These are phyloP conservation scores for Cheilosia variabilis DNA, from an alignment of 2,888 invertebrate species.

Conservation along the genomic window DNA sequence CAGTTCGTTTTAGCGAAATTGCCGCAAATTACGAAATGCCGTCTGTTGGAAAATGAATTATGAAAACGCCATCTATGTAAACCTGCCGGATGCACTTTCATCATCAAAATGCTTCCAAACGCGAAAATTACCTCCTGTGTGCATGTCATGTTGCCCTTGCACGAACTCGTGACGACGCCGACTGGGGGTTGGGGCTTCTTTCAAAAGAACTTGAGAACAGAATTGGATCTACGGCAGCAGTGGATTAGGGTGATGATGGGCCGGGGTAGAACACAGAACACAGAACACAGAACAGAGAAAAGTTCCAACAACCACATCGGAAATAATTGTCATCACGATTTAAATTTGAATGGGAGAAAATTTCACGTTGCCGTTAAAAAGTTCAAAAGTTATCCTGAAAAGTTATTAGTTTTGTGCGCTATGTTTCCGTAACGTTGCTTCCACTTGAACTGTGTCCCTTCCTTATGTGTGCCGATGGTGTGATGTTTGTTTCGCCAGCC, in stretches of 20 bases:
- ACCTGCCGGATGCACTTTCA: constrained; percentile 74
- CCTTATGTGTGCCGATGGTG: background rate
- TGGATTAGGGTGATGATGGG: constrained; percentile 9
- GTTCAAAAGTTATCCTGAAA: constrained; percentile 71
- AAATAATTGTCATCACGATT: constrained; percentile 75
- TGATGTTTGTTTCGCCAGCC: background rate
- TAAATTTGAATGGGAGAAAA: constrained; percentile 74
- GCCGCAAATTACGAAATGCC: constrained; percentile 70
- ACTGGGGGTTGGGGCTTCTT: constrained; percentile 17
- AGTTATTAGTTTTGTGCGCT: constrained; percentile 72
- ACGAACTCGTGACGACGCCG: constrained; percentile 53
- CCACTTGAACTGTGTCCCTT: constrained; percentile 56
- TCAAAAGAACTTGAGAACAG: constrained; percentile 53
- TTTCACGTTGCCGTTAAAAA: constrained; percentile 71
- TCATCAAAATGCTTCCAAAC: constrained; percentile 75
- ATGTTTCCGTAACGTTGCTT: constrained; percentile 69
- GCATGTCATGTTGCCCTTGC: constrained; percentile 74
- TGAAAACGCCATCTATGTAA: constrained; percentile 71
- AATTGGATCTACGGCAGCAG: constrained; percentile 50
- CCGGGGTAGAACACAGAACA: background rate
- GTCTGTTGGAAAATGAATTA: constrained; percentile 72
- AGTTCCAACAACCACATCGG: constrained; percentile 72
- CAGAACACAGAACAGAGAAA: constrained; percentile 26
- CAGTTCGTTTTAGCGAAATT: constrained; percentile 68
- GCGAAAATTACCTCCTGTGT: constrained; percentile 75